A percentile compares a stretch with the other conserved stretches of the same genome.
Conservation (phyloP, 2,797 vertebrate genomes). For the Lophotriccus pileatus region DNA sequence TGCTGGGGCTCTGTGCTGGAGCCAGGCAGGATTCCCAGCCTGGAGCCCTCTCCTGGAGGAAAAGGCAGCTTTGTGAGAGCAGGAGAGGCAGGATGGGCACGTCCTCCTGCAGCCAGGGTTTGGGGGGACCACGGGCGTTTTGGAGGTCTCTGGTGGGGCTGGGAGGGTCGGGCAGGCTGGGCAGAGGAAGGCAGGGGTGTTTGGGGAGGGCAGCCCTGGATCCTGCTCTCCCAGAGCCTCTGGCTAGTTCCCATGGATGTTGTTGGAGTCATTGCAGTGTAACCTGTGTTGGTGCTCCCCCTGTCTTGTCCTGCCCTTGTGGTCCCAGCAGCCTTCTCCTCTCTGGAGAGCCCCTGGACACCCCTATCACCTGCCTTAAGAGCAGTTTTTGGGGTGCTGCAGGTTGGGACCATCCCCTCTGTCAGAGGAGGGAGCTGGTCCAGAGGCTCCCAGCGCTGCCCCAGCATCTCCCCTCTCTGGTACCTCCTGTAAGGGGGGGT, state of each 20-base stretch:
- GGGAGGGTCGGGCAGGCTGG: rapidly evolving
- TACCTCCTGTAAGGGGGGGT: rapidly evolving
- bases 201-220: neutral
- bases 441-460: neutral
- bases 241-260: rapidly evolving
- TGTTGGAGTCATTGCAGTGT: rapidly evolving
- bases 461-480: rapidly evolving
- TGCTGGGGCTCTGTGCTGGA: neutral
- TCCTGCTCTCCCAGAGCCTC: neutral
- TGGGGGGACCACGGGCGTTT: neutral
- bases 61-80: neutral
- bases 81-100: neutral
- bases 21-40: neutral
- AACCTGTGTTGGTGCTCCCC: neutral
- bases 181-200: neutral
- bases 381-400: neutral
- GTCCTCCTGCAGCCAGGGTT: neutral
- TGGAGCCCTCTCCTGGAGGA: slow-evolving; percentile 67
- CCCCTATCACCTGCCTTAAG: neutral
- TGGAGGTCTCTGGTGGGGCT: neutral
- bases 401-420: neutral
- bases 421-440: neutral
- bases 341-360: neutral
- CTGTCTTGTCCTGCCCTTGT: neutral
- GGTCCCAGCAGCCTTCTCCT: neutral